Evolutionary conservation across 2,888 invertebrate genomes (phyloP).

Genomic region (Busseola fusca): DNA sequence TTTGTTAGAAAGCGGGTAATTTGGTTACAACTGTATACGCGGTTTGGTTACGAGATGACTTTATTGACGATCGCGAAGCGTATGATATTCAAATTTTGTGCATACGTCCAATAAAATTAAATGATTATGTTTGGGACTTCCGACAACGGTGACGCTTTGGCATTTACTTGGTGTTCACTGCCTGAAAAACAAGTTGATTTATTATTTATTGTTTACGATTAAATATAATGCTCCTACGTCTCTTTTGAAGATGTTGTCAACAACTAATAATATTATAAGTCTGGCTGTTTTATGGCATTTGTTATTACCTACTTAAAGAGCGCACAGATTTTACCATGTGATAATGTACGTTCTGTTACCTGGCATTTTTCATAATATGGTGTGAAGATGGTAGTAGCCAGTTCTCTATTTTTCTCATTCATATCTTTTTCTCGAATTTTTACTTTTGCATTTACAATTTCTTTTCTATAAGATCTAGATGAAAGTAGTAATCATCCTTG

Average conservation of each 20-base stretch:
- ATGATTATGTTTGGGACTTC: conserved; percentile 81
- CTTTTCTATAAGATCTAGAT: not conserved
- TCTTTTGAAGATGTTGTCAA: conserved; percentile 42
- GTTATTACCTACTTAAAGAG: not conserved
- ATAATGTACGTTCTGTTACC: not conserved
- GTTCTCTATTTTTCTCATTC: not conserved
- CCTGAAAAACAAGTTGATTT: conserved; percentile 65
- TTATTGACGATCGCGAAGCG: conserved; percentile 75
- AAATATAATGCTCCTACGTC: conserved; percentile 30
- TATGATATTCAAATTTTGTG: conserved; percentile 78
- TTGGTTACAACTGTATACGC: conserved; percentile 85
- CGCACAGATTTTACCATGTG: not conserved
- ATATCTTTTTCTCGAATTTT: not conserved
- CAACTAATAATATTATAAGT: conserved; percentile 40
- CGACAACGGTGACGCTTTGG: conserved; percentile 72
- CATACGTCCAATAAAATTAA: conserved; percentile 79
- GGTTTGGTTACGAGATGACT: conserved; percentile 79
- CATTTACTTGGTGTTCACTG: conserved; percentile 59
- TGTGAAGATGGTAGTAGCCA: not conserved
- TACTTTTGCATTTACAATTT: not conserved
- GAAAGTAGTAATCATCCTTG: not conserved
- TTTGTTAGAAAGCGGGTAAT: conserved; percentile 89
- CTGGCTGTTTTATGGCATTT: not conserved
- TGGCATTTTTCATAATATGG: not conserved
- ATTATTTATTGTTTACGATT: conserved; percentile 48